Conservation (phyloP, 2,113 vertebrate species). For the Pelecanus crispus region DNA sequence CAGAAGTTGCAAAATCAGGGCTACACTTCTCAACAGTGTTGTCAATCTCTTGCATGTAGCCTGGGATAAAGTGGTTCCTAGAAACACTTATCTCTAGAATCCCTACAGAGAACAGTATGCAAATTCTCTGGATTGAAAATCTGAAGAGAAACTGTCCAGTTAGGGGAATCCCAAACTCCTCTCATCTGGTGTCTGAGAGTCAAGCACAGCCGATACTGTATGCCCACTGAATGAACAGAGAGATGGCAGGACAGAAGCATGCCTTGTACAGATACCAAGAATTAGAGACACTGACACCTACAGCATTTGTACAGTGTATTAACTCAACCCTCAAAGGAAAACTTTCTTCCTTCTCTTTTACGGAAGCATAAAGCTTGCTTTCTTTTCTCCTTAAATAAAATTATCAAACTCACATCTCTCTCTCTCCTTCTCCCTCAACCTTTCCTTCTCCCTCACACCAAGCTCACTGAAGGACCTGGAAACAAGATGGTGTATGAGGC, state of each 20-base stretch:
- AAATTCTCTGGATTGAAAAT: not conserved
- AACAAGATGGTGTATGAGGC: not conserved
- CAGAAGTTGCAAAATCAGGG: not conserved
- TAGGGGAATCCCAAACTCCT: not conserved
- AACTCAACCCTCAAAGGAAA: not conserved
- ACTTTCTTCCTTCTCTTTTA: not conserved
- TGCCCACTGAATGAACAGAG: not conserved
- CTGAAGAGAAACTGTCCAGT: not conserved
- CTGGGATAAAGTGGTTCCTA: not conserved
- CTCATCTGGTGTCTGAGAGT: not conserved
- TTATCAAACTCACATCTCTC: not conserved
- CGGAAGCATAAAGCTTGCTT: not conserved
- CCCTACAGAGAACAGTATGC: not conserved
- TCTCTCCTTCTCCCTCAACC: not conserved
- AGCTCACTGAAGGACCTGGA: not conserved
- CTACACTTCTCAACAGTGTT: not conserved
- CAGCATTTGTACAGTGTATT: not conserved
- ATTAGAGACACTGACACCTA: not conserved
- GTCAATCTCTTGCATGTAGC: not conserved
- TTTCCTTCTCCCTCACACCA: not conserved
- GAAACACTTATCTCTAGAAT: not conserved
- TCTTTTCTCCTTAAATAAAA: not conserved
- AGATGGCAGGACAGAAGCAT: not conserved
- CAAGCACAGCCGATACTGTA: not conserved
- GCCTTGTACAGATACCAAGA: not conserved